Conservation (phyloP, 2,888 invertebrate genomes). For the Chironomus riparius region DNA sequence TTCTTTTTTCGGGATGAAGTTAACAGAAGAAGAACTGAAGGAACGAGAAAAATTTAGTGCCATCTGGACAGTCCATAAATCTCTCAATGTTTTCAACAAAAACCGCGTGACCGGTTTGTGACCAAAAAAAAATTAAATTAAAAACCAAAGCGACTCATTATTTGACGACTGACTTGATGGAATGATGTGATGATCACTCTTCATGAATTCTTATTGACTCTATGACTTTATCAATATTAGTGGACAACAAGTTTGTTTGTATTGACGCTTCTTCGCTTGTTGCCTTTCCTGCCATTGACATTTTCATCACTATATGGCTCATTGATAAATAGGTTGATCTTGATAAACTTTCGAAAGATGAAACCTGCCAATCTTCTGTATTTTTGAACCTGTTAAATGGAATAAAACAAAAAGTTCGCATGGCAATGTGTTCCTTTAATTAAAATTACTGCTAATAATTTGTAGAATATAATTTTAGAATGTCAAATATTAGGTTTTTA, state of each 20-base stretch:
- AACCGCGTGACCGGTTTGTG: conserved; percentile 23
- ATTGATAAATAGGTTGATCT: conserved; percentile 22
- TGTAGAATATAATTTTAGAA: too few species aligned
- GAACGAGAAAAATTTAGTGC: conserved; percentile 23
- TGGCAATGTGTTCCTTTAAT: too few species aligned
- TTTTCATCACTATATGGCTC: background rate
- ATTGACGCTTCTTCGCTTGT: background rate
- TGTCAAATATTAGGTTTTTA: too few species aligned
- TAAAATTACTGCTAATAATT: too few species aligned
- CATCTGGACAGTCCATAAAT: conserved; percentile 28
- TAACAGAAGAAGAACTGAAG: background rate
- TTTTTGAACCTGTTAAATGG: background rate
- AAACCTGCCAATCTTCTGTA: background rate
- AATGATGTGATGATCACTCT: conserved; percentile 7
- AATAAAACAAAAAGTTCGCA: too few species aligned
- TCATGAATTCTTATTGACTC: background rate
- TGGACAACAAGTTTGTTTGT: background rate
- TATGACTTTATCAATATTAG: background rate
- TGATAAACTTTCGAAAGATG: conserved; percentile 9
- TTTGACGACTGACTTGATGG: conserved; percentile 14
- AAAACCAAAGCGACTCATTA: conserved; percentile 21
- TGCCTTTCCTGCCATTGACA: conserved; percentile 12
- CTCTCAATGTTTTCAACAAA: conserved; percentile 26
- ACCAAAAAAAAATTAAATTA: conserved; percentile 17
- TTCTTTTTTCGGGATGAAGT: conserved; percentile 5